Evolutionary conservation across 2,888 invertebrate genomes (phyloP).

Genomic region (Ceramica pisi): DNA sequence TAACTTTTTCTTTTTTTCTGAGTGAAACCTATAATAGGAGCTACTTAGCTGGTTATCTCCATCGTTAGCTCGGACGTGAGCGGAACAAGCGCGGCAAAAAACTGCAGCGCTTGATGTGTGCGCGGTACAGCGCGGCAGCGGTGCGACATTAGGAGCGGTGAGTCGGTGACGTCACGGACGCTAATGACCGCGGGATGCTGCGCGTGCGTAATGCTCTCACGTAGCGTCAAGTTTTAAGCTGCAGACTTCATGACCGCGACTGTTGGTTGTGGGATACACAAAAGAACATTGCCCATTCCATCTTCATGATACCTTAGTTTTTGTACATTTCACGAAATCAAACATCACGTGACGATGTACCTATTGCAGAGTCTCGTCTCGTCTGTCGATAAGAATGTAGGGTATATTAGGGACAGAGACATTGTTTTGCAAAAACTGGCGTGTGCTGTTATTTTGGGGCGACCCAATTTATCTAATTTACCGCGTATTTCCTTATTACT

Average conservation of each 20-base stretch:
- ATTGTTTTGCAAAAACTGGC: not conserved
- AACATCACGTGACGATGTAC: not conserved
- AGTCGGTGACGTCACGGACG: conserved; percentile 46
- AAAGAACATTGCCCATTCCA: not conserved
- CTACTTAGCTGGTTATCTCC: conserved; percentile 43
- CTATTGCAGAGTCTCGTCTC: not conserved
- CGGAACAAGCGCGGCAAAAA: conserved; percentile 37
- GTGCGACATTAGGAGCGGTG: conserved; percentile 12
- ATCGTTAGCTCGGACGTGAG: conserved; percentile 34
- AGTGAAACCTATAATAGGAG: conserved; percentile 46
- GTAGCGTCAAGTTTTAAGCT: conserved; percentile 1
- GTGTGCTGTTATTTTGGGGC: not conserved
- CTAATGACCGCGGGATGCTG: conserved; percentile 52
- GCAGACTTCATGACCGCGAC: not conserved
- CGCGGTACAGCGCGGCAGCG: conserved; percentile 7
- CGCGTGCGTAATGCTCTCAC: conserved; percentile 41
- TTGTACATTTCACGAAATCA: not conserved
- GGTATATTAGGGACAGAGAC: not conserved
- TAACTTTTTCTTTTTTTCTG: conserved; percentile 39
- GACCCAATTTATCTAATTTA: conserved; percentile 4
- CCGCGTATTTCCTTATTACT: conserved; percentile 13
- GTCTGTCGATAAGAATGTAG: not conserved
- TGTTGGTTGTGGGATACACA: not conserved
- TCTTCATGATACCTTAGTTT: not conserved
- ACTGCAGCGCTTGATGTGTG: conserved; percentile 8